Evolutionary conservation across 1,140 invertebrate genomes (phyloP).

Genomic region (Leguminivora glycinivorella): DNA sequence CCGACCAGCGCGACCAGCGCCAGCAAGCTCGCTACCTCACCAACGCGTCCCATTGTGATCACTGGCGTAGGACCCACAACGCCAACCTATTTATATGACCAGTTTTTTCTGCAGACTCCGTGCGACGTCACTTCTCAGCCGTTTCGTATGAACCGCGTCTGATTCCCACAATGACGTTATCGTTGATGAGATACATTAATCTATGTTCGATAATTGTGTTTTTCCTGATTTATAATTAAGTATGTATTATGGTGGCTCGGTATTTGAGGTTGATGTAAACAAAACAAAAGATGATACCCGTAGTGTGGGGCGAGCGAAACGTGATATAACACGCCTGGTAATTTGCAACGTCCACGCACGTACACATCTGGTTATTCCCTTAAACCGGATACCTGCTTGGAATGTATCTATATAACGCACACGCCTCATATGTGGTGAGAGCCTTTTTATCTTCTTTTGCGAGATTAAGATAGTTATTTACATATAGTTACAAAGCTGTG

Average conservation of each 20-base stretch:
- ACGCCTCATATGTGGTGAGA: conserved; percentile 35
- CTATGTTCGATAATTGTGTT: conserved; percentile 18
- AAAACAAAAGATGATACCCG: conserved; percentile 37
- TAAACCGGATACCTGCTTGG: conserved; percentile 57
- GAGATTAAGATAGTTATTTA: conserved; percentile 41
- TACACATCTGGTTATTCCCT: conserved; percentile 63
- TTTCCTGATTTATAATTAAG: background rate
- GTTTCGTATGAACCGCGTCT: conserved; percentile 44
- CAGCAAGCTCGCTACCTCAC: conserved; percentile 57
- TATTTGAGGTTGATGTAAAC: conserved; percentile 29
- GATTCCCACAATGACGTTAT: conserved; percentile 65
- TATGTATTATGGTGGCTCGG: background rate
- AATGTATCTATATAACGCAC: conserved; percentile 40
- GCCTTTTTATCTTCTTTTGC: conserved; percentile 38
- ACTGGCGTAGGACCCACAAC: conserved; percentile 64
- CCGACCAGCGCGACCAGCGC: conserved; percentile 45
- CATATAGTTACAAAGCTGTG: conserved; percentile 34
- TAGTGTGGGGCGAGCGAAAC: conserved; percentile 37
- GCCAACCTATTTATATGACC: conserved; percentile 70
- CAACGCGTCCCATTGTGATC: conserved; percentile 59
- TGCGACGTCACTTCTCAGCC: conserved; percentile 52
- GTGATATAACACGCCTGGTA: conserved; percentile 45
- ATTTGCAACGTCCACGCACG: conserved; percentile 57
- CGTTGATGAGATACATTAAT: conserved; percentile 28
- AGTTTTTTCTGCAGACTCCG: conserved; percentile 57